Evolutionary conservation across 2,113 vertebrate species (phyloP), one percentile per base, ranked within the genome.

Genomic region (Archilochus colubris): DNA sequence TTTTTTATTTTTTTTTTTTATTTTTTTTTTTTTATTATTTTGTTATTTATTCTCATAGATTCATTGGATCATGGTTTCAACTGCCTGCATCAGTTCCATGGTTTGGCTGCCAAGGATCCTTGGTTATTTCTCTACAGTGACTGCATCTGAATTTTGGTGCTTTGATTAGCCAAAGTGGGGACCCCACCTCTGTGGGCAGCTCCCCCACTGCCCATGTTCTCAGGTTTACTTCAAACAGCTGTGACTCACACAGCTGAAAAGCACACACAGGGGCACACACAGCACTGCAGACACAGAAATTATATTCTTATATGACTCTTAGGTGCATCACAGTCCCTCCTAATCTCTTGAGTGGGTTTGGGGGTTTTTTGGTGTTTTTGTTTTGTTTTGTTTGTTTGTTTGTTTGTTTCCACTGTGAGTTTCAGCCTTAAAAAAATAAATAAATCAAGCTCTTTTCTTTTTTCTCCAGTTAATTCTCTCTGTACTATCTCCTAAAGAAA

Each of bases 121-220:
- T 68, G 18, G 5, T 31, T 55, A 12, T 21, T 36, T 9, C 14
- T 67, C 43, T 70, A 18, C 10, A 59, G 18, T 14, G 28, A 11
- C 2, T 27, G 2, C 3, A 27, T 12, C 19, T 50, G 8, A 22
- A 5, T 58, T 61, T 30, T 54, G 14, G 36, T 58, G 5, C n/a
- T 86, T 84, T 27, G n/a, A 48, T 54, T 24, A 36, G 14, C 2
- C 12, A 48, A 21, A 48, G 18, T 14, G 6, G 23, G 38, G n/a
- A 13, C 2, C 3, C 5, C 24, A 25, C 3, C 36, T 46, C 9
- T 1, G 0, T 7, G 31, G 14, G 33, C 31, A 57, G 19, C 7
- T 62, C 30, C 62, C 33, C 61, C 4, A 0, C 30, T 57, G 9
- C 17, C 48, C 38, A 7, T 0, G 0, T 51, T 15, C 68, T 12